These are phyloP conservation scores for Catharus bicknelli DNA, from an alignment of 2,113 vertebrate genomes.

Conservation along the genomic window DNA sequence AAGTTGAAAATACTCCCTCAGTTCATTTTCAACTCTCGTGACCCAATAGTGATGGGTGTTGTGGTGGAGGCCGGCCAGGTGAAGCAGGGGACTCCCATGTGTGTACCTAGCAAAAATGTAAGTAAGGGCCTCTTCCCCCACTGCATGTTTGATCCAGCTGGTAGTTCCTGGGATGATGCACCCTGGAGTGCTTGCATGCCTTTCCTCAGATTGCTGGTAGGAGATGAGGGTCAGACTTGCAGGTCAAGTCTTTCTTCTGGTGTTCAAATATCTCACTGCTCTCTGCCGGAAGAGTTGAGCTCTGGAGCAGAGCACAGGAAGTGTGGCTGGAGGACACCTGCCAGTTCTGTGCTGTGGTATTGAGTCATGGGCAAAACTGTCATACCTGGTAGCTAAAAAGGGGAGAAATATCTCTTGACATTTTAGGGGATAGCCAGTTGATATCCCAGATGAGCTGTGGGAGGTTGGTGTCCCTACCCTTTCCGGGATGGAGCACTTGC, in stretches of 20 bases:
- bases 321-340: not conserved
- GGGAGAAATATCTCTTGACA: not conserved
- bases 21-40: slow-evolving; percentile 98
- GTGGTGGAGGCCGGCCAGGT: slow-evolving; percentile 89
- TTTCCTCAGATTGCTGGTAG: not conserved
- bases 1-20: slow-evolving; percentile 94
- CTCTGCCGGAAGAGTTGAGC: not conserved
- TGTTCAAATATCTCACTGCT: accelerated
- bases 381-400: not conserved
- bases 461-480: not conserved
- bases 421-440: not conserved
- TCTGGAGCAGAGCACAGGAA: not conserved
- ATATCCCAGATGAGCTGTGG: not conserved
- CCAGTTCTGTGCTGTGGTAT: not conserved
- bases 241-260: not conserved
- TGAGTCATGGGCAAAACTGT: accelerated
- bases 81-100: slow-evolving; percentile 91
- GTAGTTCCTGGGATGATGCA: not conserved
- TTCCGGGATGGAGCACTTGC: accelerated
- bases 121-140: slow-evolving; percentile 55
- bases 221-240: not conserved
- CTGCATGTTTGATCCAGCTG: accelerated
- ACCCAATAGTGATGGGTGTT: slow-evolving; percentile 96
- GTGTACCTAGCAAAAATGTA: slow-evolving; percentile 94
- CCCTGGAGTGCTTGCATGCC: accelerated